A percentile compares a stretch with the other conserved stretches of the same genome.
phyloP scores from a whole-genome alignment of 2,888 invertebrate genomes.

The Cosmorhoe ocellata region DNA sequence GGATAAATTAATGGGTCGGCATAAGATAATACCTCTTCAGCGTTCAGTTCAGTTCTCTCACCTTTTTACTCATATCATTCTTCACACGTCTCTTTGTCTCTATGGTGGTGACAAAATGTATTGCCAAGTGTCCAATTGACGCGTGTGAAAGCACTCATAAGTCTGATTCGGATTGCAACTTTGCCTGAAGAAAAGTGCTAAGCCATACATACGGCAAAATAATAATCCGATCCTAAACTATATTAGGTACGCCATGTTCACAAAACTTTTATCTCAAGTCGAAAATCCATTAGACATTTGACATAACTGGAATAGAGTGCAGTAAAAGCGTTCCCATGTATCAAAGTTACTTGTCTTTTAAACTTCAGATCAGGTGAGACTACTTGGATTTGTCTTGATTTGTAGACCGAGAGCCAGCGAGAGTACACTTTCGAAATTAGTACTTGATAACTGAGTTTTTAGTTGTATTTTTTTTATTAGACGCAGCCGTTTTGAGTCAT shows the following conservation, averaged over 20 bases:
- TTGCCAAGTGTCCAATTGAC: too few species aligned
- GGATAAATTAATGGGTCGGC: too few species aligned
- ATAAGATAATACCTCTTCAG: too few species aligned
- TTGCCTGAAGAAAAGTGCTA: background rate
- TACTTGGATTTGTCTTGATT: slow-evolving; percentile 25
- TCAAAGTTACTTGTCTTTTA: slow-evolving; percentile 46
- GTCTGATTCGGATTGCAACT: too few species aligned
- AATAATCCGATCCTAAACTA: background rate
- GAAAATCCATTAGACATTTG: slow-evolving; percentile 36
- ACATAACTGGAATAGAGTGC: slow-evolving; percentile 9
- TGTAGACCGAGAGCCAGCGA: slow-evolving; percentile 5
- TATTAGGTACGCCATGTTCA: background rate
- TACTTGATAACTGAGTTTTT: background rate
- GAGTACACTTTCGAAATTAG: too few species aligned
- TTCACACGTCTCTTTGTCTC: too few species aligned
- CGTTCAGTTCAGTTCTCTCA: too few species aligned
- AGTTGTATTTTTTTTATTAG: too few species aligned
- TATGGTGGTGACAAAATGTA: too few species aligned
- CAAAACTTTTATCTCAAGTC: slow-evolving; percentile 1
- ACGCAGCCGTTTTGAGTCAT: too few species aligned
- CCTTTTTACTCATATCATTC: too few species aligned
- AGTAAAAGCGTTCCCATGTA: slow-evolving; percentile 58
- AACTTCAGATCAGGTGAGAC: slow-evolving; percentile 45
- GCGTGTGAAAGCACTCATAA: too few species aligned
- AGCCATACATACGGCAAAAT: background rate